Percentiles rank a stretch among this genome's conserved stretches.
These are phyloP conservation scores for Microctenopoma lineatum DNA, from an alignment of 2,797 vertebrate genomes.

Conservation along the genomic window DNA sequence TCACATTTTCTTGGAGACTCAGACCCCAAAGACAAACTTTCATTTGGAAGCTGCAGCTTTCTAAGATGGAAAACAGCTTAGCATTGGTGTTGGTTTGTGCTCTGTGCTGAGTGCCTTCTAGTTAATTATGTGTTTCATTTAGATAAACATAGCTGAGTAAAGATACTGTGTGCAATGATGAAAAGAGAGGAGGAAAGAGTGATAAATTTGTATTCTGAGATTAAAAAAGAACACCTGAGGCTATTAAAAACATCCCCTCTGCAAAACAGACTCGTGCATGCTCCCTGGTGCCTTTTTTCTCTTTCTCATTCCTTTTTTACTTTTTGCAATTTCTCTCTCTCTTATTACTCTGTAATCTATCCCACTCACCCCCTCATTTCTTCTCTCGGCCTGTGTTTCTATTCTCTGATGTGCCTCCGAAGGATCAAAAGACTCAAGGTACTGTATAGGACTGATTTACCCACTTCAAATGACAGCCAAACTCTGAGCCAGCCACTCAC, in stretches of 20 bases:
- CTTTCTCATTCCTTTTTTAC: slow-evolving; percentile 10
- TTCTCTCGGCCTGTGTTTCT: slow-evolving; percentile 6
- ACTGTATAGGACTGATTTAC: slow-evolving; percentile 33
- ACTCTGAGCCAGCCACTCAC: slow-evolving; percentile 24
- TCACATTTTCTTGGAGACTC: slow-evolving; percentile 6
- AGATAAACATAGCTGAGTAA: slow-evolving; percentile 26
- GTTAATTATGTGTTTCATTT: slow-evolving; percentile 37
- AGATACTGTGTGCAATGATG: neutral
- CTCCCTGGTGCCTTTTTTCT: slow-evolving; percentile 13
- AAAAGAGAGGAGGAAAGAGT: neutral
- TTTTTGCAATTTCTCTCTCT: slow-evolving; percentile 17
- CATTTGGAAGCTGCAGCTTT: slow-evolving; percentile 4
- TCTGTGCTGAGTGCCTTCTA: slow-evolving; percentile 11
- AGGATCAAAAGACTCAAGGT: slow-evolving; percentile 42
- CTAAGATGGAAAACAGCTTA: neutral
- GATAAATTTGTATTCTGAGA: slow-evolving; percentile 1
- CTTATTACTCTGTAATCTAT: slow-evolving; percentile 41
- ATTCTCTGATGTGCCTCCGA: slow-evolving; percentile 23
- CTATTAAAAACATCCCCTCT: slow-evolving; percentile 13
- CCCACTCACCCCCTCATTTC: slow-evolving; percentile 10
- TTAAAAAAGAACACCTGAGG: neutral
- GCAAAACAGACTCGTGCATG: slow-evolving; percentile 22
- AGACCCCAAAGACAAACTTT: neutral
- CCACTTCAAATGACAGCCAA: slow-evolving; percentile 50
- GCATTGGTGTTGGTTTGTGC: neutral